phyloP scores from a whole-genome alignment of 2,888 invertebrate species.

The Drosophila birchii region DNA sequence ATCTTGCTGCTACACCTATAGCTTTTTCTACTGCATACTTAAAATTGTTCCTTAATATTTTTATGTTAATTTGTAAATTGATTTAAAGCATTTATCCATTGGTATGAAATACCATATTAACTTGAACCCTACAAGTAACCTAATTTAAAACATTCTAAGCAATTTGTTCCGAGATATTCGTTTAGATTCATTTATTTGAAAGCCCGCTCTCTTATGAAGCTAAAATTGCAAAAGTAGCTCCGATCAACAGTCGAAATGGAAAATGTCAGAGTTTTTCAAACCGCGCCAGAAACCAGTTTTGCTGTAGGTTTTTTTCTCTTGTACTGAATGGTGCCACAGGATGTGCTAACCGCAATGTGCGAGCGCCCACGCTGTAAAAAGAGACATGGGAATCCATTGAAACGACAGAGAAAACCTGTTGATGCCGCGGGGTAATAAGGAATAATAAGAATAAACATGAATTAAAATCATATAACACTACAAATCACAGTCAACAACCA shows the following conservation, averaged over 20 bases:
- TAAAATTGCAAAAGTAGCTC: slow-evolving; percentile 2
- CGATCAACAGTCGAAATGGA: slow-evolving; percentile 27
- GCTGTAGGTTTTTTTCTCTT: slow-evolving; percentile 15
- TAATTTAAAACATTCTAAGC: neutral
- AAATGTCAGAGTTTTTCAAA: slow-evolving; percentile 56
- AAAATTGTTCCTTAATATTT: neutral
- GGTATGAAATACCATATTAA: neutral
- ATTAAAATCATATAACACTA: slow-evolving; percentile 25
- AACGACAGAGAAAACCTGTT: slow-evolving; percentile 60
- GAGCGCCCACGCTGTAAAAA: slow-evolving; percentile 61
- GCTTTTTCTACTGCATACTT: neutral
- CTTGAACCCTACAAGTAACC: neutral
- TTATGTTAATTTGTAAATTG: no score
- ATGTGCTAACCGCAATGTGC: slow-evolving; percentile 60
- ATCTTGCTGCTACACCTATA: neutral
- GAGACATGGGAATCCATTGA: slow-evolving; percentile 49
- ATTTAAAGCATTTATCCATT: no score
- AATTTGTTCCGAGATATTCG: neutral
- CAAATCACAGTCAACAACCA: slow-evolving; percentile 30
- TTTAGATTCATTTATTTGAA: neutral
- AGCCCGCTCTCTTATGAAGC: neutral
- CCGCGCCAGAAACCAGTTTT: slow-evolving; percentile 75
- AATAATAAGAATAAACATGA: slow-evolving; percentile 24
- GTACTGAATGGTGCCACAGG: slow-evolving; percentile 57
- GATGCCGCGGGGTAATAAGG: slow-evolving; percentile 30